Evolutionary conservation across 2,888 invertebrate genomes (phyloP), one percentile per base, ranked within the genome.

Genomic region (Hartigia nigra): DNA sequence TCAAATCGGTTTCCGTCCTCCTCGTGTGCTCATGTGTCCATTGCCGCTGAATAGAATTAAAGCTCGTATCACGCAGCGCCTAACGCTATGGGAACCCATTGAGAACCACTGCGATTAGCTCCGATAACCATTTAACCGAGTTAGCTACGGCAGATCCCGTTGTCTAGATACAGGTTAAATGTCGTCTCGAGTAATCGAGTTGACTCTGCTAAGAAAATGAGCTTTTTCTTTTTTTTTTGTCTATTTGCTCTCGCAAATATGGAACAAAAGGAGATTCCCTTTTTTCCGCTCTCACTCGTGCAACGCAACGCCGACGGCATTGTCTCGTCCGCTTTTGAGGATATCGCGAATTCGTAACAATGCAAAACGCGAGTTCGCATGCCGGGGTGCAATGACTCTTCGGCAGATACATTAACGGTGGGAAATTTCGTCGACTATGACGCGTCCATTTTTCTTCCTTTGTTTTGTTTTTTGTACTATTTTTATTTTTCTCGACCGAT

Each of bases 91-190:
- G 35, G 37, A 39, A 35, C 31, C 23, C 36, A n/a, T 12, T 76
- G 78, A 77, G 55, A 77, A 77, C 74, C 76, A 78, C 55, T 34
- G 69, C 78, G 81, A 84, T 83, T 81, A 82, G 83, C 14, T 76
- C 80, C 81, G 83, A 84, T 82, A 82, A 81, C 81, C 84, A 82
- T 83, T 80, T 81, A 81, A 83, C 82, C 84, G 78, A 82, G 79
- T 81, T 78, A 77, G 75, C 76, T 79, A 55, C 23, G 39, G 72
- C 70, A 72, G 77, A 55, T 32, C 32, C 72, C 31, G 72, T 31
- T 32, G 12, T 72, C 72, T 14, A 12, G 72, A 72, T 72, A 72
- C 72, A 32, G 32, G 72, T 2, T 14, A 14, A 31, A 72, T 14
- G 32, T 72, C 72, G 72, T 32, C 32, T 32, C 32, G 72, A 32